Evolutionary conservation across 1,140 invertebrate species (phyloP).

Genomic region (Bombus pascuorum): DNA sequence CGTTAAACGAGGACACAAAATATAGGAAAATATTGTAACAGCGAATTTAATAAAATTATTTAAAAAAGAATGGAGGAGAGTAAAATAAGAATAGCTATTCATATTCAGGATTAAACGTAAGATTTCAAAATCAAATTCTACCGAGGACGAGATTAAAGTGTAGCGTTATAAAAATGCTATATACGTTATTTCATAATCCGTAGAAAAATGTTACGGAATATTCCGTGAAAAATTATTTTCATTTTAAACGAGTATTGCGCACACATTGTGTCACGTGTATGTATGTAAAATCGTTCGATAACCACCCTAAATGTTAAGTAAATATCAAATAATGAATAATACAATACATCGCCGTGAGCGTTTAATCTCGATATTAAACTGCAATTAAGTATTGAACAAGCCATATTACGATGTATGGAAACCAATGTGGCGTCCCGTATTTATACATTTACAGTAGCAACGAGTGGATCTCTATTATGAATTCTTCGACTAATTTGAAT

Average conservation of each 20-base stretch:
- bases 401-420: neutral
- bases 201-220: neutral
- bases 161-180: neutral
- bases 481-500: neutral
- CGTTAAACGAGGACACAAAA: neutral
- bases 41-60: neutral
- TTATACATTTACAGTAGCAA: neutral
- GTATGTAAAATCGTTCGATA: neutral
- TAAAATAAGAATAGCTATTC: neutral
- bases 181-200: neutral
- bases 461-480: neutral
- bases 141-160: neutral
- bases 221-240: neutral
- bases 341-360: neutral
- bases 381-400: constrained; percentile 29
- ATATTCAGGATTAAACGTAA: neutral
- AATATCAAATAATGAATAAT: constrained; percentile 44
- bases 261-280: too few relatives aligned
- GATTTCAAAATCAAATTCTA: neutral
- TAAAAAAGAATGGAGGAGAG: neutral
- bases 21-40: neutral
- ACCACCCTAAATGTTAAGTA: constrained; percentile 21
- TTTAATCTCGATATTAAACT: constrained; percentile 44
- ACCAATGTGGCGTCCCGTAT: neutral
- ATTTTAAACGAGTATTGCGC: neutral